These are phyloP conservation scores for Spodoptera littoralis DNA, from an alignment of 2,888 invertebrate genomes.

Conservation along the genomic window DNA sequence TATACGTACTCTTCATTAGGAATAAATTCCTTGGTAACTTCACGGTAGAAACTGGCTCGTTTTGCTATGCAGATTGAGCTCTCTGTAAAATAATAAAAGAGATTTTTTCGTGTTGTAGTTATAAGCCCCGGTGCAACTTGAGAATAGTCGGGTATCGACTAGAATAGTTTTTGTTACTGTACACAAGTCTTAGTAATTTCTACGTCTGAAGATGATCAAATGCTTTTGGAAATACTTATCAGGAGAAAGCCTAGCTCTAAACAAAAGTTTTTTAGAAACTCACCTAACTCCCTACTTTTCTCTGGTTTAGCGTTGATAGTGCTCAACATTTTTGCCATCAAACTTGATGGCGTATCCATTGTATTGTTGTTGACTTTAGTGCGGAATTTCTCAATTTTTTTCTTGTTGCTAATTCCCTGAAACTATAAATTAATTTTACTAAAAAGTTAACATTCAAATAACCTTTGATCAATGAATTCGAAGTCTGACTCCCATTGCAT, in stretches of 20 bases:
- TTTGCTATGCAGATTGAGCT: slow-evolving; percentile 44
- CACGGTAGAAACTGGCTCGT: slow-evolving; percentile 15
- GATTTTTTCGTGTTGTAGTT: no score
- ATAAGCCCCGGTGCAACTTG: no score
- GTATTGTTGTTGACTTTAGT: slow-evolving; percentile 15
- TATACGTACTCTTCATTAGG: slow-evolving; percentile 31
- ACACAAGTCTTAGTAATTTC: no score
- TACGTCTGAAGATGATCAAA: no score
- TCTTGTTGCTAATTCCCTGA: slow-evolving; percentile 23
- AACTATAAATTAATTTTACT: slow-evolving; percentile 1
- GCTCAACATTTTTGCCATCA: slow-evolving; percentile 16
- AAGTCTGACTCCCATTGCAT: no score
- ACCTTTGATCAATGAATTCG: no score
- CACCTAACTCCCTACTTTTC: slow-evolving; percentile 9
- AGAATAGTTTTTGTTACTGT: no score
- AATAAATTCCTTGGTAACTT: slow-evolving; percentile 9
- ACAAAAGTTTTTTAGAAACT: neutral
- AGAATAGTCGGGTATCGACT: no score
- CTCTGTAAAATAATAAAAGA: slow-evolving; percentile 19
- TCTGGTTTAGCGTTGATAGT: neutral
- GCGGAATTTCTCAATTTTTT: slow-evolving; percentile 27
- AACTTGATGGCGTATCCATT: slow-evolving; percentile 9
- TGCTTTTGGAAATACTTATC: no score
- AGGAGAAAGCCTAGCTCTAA: no score
- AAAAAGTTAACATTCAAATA: no score